Evolutionary conservation across 2,888 invertebrate genomes (phyloP).

Genomic region (Brachypalpus laphriformis): DNA sequence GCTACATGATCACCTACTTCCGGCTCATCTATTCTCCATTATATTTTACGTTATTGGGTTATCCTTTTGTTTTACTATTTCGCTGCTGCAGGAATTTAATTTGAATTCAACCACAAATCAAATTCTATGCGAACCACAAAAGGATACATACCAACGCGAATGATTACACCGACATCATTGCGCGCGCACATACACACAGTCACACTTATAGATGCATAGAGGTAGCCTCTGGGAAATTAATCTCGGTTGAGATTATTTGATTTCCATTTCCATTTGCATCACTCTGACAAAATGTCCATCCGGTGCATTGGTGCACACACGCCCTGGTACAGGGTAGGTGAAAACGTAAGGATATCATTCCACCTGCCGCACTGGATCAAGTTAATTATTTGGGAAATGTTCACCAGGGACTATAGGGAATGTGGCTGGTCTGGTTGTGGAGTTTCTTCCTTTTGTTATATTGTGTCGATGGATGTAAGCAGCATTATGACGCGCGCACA

Average conservation of each 20-base stretch:
- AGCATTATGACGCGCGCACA: constrained; percentile 22
- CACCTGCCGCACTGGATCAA: constrained; percentile 60
- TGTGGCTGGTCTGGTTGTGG: constrained; percentile 30
- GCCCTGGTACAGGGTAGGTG: not conserved
- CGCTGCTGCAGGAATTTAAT: constrained; percentile 30
- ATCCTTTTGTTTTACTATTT: constrained; percentile 39
- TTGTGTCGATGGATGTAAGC: not conserved
- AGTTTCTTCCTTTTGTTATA: not conserved
- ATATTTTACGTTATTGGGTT: constrained; percentile 27
- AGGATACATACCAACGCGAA: constrained; percentile 2
- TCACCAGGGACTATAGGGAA: constrained; percentile 20
- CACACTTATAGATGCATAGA: not conserved
- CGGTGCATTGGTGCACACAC: constrained; percentile 14
- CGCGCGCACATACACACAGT: not conserved
- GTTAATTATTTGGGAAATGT: constrained; percentile 68
- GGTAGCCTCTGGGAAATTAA: constrained; percentile 68
- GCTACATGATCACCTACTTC: constrained; percentile 10
- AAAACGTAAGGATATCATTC: constrained; percentile 29
- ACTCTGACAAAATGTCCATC: constrained; percentile 62
- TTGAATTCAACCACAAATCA: constrained; percentile 56
- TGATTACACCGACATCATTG: not conserved
- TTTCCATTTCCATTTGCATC: constrained; percentile 72
- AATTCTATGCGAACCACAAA: constrained; percentile 32
- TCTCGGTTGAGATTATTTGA: constrained; percentile 72
- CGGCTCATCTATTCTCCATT: constrained; percentile 15